These are phyloP conservation scores for Zaprionus tsacasi DNA, from an alignment of 1,140 invertebrate species.

Conservation along the genomic window DNA sequence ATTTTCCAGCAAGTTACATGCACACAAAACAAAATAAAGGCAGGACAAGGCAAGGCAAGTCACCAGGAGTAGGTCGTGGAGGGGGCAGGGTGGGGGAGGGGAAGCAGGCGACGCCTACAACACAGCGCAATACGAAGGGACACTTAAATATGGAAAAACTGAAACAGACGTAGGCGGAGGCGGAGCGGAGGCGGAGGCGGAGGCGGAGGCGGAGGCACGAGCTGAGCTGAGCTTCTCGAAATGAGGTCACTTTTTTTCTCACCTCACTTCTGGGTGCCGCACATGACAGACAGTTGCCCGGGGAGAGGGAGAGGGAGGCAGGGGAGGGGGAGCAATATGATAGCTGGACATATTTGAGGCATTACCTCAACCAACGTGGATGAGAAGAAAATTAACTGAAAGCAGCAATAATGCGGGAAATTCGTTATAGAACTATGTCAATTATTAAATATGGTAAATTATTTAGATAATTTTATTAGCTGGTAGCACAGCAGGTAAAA, in stretches of 20 bases:
- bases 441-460: not conserved
- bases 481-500: too few relatives aligned
- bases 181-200: conserved; percentile 8
- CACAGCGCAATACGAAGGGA: conserved; percentile 71
- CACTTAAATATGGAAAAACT: conserved; percentile 75
- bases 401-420: not conserved
- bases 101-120: conserved; percentile 31
- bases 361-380: conserved; percentile 54
- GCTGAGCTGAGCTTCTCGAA: conserved; percentile 43
- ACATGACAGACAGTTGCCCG: not conserved
- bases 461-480: not conserved
- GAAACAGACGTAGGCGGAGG: conserved; percentile 23
- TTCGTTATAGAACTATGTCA: not conserved
- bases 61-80: not conserved
- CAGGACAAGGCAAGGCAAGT: conserved; percentile 50
- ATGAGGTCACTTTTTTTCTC: conserved; percentile 72
- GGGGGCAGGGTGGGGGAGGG: conserved; percentile 24
- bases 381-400: conserved; percentile 32
- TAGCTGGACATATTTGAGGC: conserved; percentile 59
- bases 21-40: conserved; percentile 71
- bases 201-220: not conserved
- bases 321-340: not conserved
- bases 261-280: conserved; percentile 7
- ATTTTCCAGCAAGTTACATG: conserved; percentile 81
- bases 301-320: not conserved